phyloP scores from a whole-genome alignment of 2,888 invertebrate species.

The Ametastegia equiseti region DNA sequence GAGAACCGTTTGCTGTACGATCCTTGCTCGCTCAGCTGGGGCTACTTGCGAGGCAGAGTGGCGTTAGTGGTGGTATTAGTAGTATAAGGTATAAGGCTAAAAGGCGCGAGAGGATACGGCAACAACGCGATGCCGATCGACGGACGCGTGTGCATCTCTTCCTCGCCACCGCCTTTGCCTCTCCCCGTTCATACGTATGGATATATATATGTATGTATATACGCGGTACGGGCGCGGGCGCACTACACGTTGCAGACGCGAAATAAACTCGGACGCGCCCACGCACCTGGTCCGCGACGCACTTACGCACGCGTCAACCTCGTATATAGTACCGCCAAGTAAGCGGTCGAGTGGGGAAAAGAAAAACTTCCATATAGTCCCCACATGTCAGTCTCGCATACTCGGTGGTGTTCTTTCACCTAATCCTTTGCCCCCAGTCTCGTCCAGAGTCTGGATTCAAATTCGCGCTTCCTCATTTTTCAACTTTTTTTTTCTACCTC shows the following conservation, averaged over 20 bases:
- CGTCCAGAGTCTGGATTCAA: too few species aligned
- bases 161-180: too few species aligned
- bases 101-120: slow-evolving; percentile 37
- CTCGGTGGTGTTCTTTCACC: too few species aligned
- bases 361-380: too few species aligned
- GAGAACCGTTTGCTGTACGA: not conserved
- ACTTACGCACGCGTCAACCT: slow-evolving; percentile 22
- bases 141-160: slow-evolving; percentile 39
- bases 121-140: slow-evolving; percentile 37
- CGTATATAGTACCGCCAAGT: not conserved
- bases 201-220: not conserved
- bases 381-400: too few species aligned
- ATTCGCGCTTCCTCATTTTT: too few species aligned
- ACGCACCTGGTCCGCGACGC: slow-evolving; percentile 27
- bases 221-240: slow-evolving; percentile 25
- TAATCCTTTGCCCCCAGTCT: too few species aligned
- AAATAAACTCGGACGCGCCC: slow-evolving; percentile 39
- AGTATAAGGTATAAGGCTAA: not conserved
- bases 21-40: slow-evolving; percentile 25
- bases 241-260: too few species aligned
- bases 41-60: slow-evolving; percentile 5
- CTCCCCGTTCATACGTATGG: too few species aligned
- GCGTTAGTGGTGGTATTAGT: not conserved
- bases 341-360: not conserved
- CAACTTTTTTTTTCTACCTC: too few species aligned